phyloP scores from a whole-genome alignment of 2,113 vertebrate genomes.

The Synodontis membranacea region DNA sequence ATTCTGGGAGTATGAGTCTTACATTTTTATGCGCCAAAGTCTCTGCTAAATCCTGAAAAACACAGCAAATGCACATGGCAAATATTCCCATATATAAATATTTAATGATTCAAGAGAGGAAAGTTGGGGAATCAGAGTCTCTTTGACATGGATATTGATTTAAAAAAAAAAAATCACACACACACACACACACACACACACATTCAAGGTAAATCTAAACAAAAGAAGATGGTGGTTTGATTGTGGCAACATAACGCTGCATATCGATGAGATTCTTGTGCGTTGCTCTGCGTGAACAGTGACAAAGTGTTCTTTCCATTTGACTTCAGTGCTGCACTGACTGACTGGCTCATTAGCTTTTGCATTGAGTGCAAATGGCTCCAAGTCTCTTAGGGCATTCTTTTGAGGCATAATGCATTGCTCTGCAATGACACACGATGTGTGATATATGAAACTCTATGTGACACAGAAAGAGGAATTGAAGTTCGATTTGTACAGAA shows the following conservation, averaged over 20 bases:
- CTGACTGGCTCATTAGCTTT: constrained; percentile 44
- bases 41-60: neutral
- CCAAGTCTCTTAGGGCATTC: constrained; percentile 23
- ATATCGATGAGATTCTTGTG: neutral
- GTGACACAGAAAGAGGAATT: neutral
- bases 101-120: neutral
- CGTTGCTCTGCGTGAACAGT: constrained; percentile 1
- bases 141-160: neutral
- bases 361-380: constrained; percentile 8
- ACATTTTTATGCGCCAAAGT: neutral
- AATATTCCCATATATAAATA: neutral
- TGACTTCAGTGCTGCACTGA: constrained; percentile 17
- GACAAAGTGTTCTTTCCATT: neutral
- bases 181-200: too few species aligned
- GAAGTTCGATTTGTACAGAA: neutral
- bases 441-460: neutral
- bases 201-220: neutral
- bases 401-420: constrained; percentile 15
- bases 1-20: neutral
- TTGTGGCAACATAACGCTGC: neutral
- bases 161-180: neutral
- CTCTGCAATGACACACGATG: neutral
- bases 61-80: neutral
- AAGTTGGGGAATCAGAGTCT: neutral
- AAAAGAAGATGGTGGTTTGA: neutral